Percentiles rank a stretch among this genome's conserved stretches.
phyloP scores from a whole-genome alignment of 2,888 invertebrate genomes.

The Polydrusus pterygomalis region DNA sequence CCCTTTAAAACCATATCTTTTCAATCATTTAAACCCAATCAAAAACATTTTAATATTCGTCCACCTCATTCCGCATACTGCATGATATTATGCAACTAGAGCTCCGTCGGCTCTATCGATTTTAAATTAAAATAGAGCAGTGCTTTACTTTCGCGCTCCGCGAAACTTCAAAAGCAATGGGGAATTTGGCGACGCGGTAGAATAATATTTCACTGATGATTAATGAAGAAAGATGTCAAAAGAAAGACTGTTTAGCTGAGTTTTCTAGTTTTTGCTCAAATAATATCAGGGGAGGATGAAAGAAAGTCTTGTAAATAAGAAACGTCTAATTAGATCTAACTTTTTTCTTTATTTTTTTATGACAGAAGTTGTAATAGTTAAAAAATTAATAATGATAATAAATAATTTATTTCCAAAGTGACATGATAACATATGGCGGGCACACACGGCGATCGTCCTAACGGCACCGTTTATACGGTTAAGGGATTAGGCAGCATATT shows the following conservation, averaged over 20 bases:
- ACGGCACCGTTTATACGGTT: too few species aligned
- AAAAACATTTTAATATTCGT: not conserved
- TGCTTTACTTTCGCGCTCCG: constrained; percentile 38
- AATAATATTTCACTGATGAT: constrained; percentile 44
- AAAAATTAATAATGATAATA: too few species aligned
- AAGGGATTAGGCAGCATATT: too few species aligned
- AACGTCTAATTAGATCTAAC: too few species aligned
- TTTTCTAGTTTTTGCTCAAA: constrained; percentile 16
- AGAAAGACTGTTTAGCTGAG: constrained; percentile 16
- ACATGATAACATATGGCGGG: too few species aligned
- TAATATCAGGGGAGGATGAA: not conserved
- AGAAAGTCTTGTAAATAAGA: not conserved
- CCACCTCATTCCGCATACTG: constrained; percentile 1
- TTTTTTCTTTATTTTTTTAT: too few species aligned
- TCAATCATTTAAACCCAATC: too few species aligned
- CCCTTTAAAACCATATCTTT: too few species aligned
- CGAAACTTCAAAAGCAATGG: constrained; percentile 28
- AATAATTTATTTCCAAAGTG: too few species aligned
- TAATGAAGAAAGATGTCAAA: constrained; percentile 42
- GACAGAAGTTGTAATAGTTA: too few species aligned
- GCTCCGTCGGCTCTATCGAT: constrained; percentile 32
- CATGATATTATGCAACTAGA: constrained; percentile 9
- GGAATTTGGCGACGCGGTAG: constrained; percentile 28
- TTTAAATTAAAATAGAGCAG: constrained; percentile 41
- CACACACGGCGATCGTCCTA: too few species aligned